These are phyloP conservation scores for Leguminivora glycinivorella DNA, from an alignment of 1,140 invertebrate genomes.

Conservation along the genomic window DNA sequence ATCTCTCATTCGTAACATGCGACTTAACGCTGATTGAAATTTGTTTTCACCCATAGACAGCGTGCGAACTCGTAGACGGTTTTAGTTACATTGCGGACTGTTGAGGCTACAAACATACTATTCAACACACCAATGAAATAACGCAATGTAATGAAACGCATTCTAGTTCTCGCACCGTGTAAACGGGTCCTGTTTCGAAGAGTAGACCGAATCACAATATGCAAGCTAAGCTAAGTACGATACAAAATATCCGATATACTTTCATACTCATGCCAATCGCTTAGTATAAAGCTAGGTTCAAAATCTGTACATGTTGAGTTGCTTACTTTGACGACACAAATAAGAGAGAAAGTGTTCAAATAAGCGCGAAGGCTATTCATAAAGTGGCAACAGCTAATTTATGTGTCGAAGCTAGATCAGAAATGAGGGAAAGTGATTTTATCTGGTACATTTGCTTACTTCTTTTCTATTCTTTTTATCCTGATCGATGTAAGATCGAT, in stretches of 20 bases:
- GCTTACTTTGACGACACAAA: slow-evolving; percentile 21
- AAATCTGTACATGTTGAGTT: slow-evolving; percentile 10
- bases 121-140: no score
- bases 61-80: no score
- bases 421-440: slow-evolving; percentile 9
- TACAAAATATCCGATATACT: slow-evolving; percentile 16
- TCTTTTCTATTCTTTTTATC: slow-evolving; percentile 11
- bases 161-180: no score
- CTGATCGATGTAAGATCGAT: neutral
- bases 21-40: no score
- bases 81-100: no score
- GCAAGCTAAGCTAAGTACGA: slow-evolving; percentile 21
- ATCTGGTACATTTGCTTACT: neutral
- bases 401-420: neutral
- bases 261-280: slow-evolving; percentile 25
- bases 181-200: no score
- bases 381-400: slow-evolving; percentile 15
- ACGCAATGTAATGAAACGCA: no score
- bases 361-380: slow-evolving; percentile 3
- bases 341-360: neutral
- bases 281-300: slow-evolving; percentile 7
- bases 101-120: no score
- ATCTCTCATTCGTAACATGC: no score
- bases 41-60: no score
- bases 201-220: neutral